Evolutionary conservation across 1,140 invertebrate genomes (phyloP).

Genomic region (Littorina saxatilis): DNA sequence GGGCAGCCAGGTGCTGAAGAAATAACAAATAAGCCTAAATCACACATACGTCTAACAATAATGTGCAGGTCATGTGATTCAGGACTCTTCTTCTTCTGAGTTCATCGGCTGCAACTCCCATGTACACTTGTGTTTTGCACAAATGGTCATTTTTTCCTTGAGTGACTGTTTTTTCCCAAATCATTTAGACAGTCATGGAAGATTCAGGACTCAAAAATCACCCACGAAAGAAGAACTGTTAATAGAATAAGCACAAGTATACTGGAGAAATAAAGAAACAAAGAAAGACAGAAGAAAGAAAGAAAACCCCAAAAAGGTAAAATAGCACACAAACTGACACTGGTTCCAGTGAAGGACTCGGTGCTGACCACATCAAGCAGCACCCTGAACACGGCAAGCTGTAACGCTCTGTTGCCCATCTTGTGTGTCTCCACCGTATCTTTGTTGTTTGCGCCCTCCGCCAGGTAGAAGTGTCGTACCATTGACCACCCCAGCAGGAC

Average conservation of each 20-base stretch:
- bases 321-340: constrained; percentile 56
- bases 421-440: constrained; percentile 38
- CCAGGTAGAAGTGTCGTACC: constrained; percentile 57
- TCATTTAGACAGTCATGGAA: too few species aligned
- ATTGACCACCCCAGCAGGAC: constrained; percentile 74
- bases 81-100: too few species aligned
- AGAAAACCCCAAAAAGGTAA: not conserved
- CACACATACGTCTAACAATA: too few species aligned
- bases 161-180: too few species aligned
- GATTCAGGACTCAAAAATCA: too few species aligned
- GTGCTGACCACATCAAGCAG: constrained; percentile 59
- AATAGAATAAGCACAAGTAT: constrained; percentile 4
- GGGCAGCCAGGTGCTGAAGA: constrained; percentile 50
- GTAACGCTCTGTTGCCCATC: constrained; percentile 71
- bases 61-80: too few species aligned
- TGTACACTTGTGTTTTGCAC: too few species aligned
- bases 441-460: not conserved
- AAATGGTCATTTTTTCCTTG: too few species aligned
- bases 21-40: too few species aligned
- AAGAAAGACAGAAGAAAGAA: not conserved
- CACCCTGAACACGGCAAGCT: constrained; percentile 72
- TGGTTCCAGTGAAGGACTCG: constrained; percentile 66
- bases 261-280: not conserved
- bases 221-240: too few species aligned
- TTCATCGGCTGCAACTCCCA: too few species aligned